Evolutionary conservation across 2,797 vertebrate species (phyloP), one percentile per base, ranked within the genome.

Genomic region (Balearica regulorum): DNA sequence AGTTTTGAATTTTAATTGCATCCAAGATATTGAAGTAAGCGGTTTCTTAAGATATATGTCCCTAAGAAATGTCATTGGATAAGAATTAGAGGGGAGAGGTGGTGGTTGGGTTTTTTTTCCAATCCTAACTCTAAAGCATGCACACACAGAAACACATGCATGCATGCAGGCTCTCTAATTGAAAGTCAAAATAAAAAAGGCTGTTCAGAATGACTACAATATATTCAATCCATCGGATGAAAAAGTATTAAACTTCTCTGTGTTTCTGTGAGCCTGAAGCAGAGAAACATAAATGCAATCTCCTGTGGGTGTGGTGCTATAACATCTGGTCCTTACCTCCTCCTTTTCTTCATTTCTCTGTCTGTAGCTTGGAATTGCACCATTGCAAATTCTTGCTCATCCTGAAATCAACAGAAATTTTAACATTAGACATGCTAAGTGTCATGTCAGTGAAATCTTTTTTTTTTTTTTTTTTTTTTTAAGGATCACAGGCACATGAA

Each of bases 161-260:
- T 1, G 1, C 5, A 37, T 3, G 5, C 9, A 61, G 25, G 37
- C 25, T 35, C 20, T 19, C 68, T n/a, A 55, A 37, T 1, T 15
- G 28, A 81, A 81, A 75, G 11, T 3, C 29, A 68, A 39, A 33
- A 68, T 18, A 44, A 75, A 19, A 35, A 11, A 1, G 8, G 13
- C 5, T 61, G 5, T 48, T 90, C 25, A 48, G 43, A 89, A 55
- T 69, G 20, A 49, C 51, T 60, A 35, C 12, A 70, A 11, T 22
- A 25, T 13, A 48, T 77, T 81, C 57, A 80, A 86, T 65, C 48
- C 26, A 61, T 73, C 37, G 82, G 28, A 76, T 51, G 33, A 77
- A 89, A 84, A 75, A 48, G 13, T 49, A 22, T 72, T 72, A 58
- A 31, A 54, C 31, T 77, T 55, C 35, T 39, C 61, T 55, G 6